These are phyloP conservation scores for Catharus bicknelli DNA, from an alignment of 2,113 vertebrate genomes.

Conservation along the genomic window DNA sequence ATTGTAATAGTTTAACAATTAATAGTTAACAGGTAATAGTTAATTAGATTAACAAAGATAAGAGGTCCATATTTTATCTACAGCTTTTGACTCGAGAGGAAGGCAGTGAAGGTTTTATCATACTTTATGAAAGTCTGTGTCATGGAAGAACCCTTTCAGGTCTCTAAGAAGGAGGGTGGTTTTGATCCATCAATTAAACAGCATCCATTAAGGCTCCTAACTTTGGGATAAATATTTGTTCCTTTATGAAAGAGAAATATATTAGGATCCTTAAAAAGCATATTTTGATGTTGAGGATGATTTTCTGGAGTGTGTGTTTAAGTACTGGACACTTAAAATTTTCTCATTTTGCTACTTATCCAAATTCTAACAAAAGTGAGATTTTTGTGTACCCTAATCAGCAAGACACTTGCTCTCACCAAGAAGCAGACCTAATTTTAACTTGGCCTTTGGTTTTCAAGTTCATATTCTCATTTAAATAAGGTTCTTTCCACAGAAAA, in stretches of 20 bases:
- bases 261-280: neutral
- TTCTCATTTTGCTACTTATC: neutral
- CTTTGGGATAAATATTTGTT: neutral
- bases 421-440: neutral
- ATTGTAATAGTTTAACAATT: neutral
- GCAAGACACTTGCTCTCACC: neutral
- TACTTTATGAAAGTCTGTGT: neutral
- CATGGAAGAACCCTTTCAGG: neutral
- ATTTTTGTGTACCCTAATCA: neutral
- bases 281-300: neutral
- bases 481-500: conserved; percentile 14
- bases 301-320: neutral
- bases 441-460: neutral
- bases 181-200: neutral
- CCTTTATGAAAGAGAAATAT: neutral
- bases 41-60: neutral
- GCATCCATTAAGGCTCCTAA: neutral
- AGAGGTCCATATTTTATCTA: neutral
- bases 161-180: fast-evolving
- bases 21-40: too few species aligned
- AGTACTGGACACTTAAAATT: neutral
- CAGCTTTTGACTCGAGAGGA: neutral
- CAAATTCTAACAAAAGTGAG: neutral
- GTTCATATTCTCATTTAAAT: conserved; percentile 15
- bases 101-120: neutral